Evolutionary conservation across 2,113 vertebrate species (phyloP).

Genomic region (Hystrix brachyura): DNA sequence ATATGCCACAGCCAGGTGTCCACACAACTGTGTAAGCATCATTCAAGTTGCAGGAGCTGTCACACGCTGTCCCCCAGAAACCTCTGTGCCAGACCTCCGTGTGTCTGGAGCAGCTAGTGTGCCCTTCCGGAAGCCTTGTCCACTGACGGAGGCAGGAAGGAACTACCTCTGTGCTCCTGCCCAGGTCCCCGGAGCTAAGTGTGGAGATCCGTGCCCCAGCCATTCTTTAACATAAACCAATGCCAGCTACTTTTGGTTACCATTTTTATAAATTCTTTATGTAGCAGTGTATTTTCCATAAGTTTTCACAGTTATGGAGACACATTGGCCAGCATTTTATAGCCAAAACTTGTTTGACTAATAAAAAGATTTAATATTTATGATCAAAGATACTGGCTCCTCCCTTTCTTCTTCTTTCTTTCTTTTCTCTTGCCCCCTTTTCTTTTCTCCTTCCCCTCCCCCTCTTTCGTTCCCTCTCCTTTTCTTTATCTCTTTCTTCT

Average conservation of each 20-base stretch:
- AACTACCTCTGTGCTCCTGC: neutral
- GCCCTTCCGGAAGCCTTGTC: slow-evolving; percentile 56
- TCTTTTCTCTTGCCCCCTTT: neutral
- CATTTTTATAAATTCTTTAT: slow-evolving; percentile 23
- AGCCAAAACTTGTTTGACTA: neutral
- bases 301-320: slow-evolving; percentile 10
- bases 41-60: slow-evolving; percentile 47
- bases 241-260: neutral
- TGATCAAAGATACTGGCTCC: neutral
- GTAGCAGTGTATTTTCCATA: neutral
- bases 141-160: neutral
- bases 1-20: slow-evolving; percentile 71
- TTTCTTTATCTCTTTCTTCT: neutral
- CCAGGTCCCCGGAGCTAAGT: neutral
- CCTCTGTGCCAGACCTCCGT: slow-evolving; percentile 70
- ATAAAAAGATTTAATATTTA: slow-evolving; percentile 18
- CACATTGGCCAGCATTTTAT: neutral
- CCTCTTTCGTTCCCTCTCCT: neutral
- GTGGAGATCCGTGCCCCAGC: neutral
- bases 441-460: neutral
- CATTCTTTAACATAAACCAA: neutral
- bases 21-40: slow-evolving; percentile 76
- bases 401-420: neutral
- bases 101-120: slow-evolving; percentile 54
- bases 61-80: slow-evolving; percentile 72